A percentile compares a stretch with the other conserved stretches of the same genome.
Evolutionary conservation across 2,888 invertebrate species (phyloP).

Genomic region (Aphodius granarius): DNA sequence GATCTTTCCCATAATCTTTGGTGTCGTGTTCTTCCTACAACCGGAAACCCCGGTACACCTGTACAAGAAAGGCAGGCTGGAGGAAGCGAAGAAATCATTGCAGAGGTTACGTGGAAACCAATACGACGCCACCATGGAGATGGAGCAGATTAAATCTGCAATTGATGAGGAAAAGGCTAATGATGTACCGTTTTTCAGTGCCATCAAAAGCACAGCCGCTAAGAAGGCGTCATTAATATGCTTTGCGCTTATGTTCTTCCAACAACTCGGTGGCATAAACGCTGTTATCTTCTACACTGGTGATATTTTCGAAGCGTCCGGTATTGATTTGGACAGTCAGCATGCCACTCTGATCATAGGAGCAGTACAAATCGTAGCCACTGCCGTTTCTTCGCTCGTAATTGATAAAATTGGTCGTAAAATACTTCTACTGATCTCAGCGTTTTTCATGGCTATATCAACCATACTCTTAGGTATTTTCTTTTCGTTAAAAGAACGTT

Average conservation of each 20-base stretch:
- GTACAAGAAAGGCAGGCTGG: conserved; percentile 64
- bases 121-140: conserved; percentile 73
- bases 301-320: conserved; percentile 71
- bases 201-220: conserved; percentile 49
- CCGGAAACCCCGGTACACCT: conserved; percentile 84
- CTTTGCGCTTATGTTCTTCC: conserved; percentile 84
- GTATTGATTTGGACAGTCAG: conserved; percentile 60
- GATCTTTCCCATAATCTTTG: conserved; percentile 69
- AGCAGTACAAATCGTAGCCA: conserved; percentile 77
- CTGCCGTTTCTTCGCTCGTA: conserved; percentile 72
- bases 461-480: conserved; percentile 71
- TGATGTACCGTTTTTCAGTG: conserved; percentile 58
- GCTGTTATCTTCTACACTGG: conserved; percentile 81
- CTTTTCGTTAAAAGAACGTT: conserved; percentile 59
- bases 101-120: conserved; percentile 72
- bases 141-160: conserved; percentile 62
- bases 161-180: conserved; percentile 58
- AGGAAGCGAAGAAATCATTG: conserved; percentile 70
- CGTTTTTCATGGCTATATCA: conserved; percentile 69
- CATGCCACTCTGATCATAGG: conserved; percentile 79
- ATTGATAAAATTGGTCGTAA: conserved; percentile 83
- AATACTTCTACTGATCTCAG: conserved; percentile 72
- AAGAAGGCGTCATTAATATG: conserved; percentile 70
- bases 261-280: conserved; percentile 84
- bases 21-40: conserved; percentile 74